Percentiles rank a stretch among this genome's conserved stretches.
These are phyloP conservation scores for Varanus komodoensis DNA, from an alignment of 2,113 vertebrate species.

Conservation along the genomic window DNA sequence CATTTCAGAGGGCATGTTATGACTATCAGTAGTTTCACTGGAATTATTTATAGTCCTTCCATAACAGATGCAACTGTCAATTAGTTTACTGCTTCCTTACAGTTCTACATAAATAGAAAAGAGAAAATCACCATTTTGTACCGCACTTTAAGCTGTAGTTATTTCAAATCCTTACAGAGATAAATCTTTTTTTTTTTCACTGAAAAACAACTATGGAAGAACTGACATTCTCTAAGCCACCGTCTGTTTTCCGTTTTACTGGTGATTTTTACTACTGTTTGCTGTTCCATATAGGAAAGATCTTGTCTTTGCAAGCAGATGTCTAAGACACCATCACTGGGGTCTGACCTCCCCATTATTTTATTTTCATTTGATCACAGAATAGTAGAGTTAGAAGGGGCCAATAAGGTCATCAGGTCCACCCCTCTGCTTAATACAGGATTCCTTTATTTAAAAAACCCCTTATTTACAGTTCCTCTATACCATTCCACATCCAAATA, in stretches of 20 bases:
- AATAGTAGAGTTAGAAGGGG: too few relatives aligned
- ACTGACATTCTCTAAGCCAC: neutral
- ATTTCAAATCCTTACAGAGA: neutral
- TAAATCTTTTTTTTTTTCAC: neutral
- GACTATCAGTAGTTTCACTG: constrained; percentile 40
- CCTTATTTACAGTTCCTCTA: too few relatives aligned
- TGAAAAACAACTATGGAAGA: neutral
- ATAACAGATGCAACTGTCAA: constrained; percentile 69
- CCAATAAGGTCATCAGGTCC: too few relatives aligned
- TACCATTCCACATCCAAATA: too few relatives aligned
- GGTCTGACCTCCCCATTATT: too few relatives aligned
- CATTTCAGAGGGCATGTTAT: constrained; percentile 66
- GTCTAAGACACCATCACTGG: too few relatives aligned
- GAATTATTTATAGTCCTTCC: constrained; percentile 43
- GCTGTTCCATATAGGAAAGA: neutral
- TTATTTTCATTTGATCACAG: too few relatives aligned
- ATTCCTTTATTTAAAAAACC: too few relatives aligned
- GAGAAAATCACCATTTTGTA: constrained; percentile 5
- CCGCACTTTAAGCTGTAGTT: neutral
- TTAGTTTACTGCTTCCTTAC: constrained; percentile 60
- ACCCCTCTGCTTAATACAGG: too few relatives aligned
- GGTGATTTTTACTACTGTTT: neutral
- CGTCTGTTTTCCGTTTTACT: neutral
- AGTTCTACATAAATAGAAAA: constrained; percentile 27
- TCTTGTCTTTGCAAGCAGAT: neutral